Percentiles rank a stretch among this genome's conserved stretches.
Conservation (phyloP, 2,888 invertebrate species). For the Drepana falcataria region DNA sequence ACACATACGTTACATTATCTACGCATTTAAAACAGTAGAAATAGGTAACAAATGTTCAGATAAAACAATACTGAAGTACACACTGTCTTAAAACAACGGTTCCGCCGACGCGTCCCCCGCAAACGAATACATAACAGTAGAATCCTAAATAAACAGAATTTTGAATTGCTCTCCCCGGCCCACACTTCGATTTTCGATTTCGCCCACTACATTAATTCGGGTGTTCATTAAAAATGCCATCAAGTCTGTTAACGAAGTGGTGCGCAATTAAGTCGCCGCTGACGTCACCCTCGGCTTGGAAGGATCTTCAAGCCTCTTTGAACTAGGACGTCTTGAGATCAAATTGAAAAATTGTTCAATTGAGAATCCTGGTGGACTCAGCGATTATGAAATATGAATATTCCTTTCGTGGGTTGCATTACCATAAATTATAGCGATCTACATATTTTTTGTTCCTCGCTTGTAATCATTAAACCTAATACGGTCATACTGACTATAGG, state of each 20-base stretch:
- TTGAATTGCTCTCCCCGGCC: conserved; percentile 40
- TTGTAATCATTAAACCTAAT: no score
- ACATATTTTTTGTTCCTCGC: no score
- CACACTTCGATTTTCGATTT: conserved; percentile 73
- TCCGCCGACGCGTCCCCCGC: conserved; percentile 10
- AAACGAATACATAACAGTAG: conserved; percentile 40
- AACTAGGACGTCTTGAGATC: conserved; percentile 58
- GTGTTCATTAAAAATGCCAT: conserved; percentile 79
- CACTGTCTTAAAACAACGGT: conserved; percentile 6
- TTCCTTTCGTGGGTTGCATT: background rate
- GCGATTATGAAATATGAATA: background rate
- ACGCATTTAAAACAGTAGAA: no score
- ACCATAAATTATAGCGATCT: background rate
- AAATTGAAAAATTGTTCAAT: conserved; percentile 64
- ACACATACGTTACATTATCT: no score
- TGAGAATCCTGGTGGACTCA: conserved; percentile 40
- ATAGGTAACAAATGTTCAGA: conserved; percentile 24
- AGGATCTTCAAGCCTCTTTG: conserved; percentile 48
- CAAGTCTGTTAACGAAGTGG: conserved; percentile 77
- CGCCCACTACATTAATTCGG: conserved; percentile 77
- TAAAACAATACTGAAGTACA: conserved; percentile 8
- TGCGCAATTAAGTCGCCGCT: conserved; percentile 77
- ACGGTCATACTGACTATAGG: no score
- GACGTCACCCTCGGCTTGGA: conserved; percentile 59
- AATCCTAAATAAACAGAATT: conserved; percentile 72